Evolutionary conservation across 1,140 invertebrate species (phyloP).

Genomic region (Lepidurus arcticus): DNA sequence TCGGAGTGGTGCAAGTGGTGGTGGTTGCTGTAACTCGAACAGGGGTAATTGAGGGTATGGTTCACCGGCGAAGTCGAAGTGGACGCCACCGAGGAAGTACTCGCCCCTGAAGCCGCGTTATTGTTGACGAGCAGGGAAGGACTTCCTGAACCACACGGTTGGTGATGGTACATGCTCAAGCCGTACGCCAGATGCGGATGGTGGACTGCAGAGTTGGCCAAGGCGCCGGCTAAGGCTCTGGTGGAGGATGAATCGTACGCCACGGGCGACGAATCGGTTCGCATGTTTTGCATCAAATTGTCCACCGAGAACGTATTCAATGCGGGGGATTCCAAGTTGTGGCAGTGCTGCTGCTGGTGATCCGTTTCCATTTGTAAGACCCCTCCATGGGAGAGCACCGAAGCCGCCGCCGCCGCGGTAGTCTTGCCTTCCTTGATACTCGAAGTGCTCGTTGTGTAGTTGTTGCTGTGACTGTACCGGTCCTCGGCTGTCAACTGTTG

Average conservation of each 20-base stretch:
- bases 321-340: constrained; percentile 34
- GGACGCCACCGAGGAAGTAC: no score
- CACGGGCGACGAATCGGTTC: constrained; percentile 29
- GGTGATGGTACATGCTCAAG: constrained; percentile 8
- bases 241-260: not conserved
- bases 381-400: constrained; percentile 28
- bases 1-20: not conserved
- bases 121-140: not conserved
- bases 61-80: no score
- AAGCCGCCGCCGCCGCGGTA: constrained; percentile 25
- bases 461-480: not conserved
- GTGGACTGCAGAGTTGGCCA: not conserved
- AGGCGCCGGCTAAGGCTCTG: not conserved
- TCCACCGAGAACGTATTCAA: constrained; percentile 40
- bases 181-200: not conserved
- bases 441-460: not conserved
- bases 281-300: constrained; percentile 38
- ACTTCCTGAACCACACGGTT: not conserved
- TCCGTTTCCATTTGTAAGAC: constrained; percentile 31
- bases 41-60: not conserved
- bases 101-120: not conserved
- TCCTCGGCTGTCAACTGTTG: not conserved
- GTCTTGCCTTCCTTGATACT: not conserved
- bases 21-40: not conserved
- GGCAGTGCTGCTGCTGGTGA: constrained; percentile 35